Conservation (phyloP, 1,140 invertebrate genomes). For the Solenopsis invicta region DNA sequence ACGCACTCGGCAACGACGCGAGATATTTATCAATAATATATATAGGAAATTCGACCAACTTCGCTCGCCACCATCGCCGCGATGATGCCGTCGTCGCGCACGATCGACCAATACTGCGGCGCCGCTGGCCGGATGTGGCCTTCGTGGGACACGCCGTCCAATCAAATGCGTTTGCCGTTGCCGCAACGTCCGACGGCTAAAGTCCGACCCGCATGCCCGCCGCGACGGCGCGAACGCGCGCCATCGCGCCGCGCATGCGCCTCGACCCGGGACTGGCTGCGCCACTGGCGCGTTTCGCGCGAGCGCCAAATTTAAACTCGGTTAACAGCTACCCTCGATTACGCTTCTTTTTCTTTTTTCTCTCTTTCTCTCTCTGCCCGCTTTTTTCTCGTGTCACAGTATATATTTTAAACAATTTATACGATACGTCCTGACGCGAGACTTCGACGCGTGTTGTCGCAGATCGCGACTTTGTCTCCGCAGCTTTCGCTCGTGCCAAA, state of each 20-base stretch:
- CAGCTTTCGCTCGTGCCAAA: not conserved
- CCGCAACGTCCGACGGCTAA: slow-evolving; percentile 68
- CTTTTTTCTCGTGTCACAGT: not conserved
- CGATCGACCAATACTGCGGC: slow-evolving; percentile 81
- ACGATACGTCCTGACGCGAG: too few species aligned
- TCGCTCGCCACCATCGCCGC: slow-evolving; percentile 67
- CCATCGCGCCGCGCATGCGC: too few species aligned
- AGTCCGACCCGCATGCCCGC: slow-evolving; percentile 65
- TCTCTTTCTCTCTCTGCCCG: not conserved
- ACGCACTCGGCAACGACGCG: slow-evolving; percentile 69
- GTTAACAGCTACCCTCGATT: not conserved
- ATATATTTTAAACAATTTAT: not conserved
- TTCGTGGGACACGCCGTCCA: slow-evolving; percentile 75
- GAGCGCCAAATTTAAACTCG: not conserved
- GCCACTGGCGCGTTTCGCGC: not conserved
- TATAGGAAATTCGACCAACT: slow-evolving; percentile 77
- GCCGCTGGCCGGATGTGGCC: slow-evolving; percentile 78
- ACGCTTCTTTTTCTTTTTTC: not conserved
- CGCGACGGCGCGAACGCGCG: not conserved
- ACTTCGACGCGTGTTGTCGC: not conserved
- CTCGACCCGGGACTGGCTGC: too few species aligned
- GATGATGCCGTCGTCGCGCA: slow-evolving; percentile 64
- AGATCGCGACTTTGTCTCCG: not conserved
- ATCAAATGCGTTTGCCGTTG: slow-evolving; percentile 69
- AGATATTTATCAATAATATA: slow-evolving; percentile 79